These are phyloP conservation scores for Heterochromis multidens DNA, from an alignment of 2,113 vertebrate genomes.

Conservation along the genomic window DNA sequence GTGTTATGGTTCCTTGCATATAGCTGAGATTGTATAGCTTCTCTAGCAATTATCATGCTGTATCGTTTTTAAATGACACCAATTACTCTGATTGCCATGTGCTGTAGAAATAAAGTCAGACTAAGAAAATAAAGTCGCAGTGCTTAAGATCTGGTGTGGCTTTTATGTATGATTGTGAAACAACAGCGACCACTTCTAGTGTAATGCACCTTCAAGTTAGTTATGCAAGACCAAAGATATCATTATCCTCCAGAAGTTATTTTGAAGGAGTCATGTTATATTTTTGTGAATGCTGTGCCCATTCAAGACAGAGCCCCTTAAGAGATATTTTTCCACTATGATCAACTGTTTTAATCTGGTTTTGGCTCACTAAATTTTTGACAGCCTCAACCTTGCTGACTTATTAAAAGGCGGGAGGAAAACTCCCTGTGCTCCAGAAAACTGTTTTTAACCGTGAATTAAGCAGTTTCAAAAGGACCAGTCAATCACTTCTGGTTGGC, in stretches of 20 bases:
- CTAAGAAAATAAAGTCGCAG: too few relatives aligned
- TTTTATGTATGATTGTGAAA: background rate
- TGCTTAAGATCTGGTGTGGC: too few relatives aligned
- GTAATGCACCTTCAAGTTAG: background rate
- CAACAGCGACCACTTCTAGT: background rate
- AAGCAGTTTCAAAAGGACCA: slow-evolving; percentile 66
- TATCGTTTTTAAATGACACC: too few relatives aligned
- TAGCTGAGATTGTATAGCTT: too few relatives aligned
- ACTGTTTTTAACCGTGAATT: slow-evolving; percentile 60
- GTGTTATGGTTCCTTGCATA: background rate
- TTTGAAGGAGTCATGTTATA: background rate
- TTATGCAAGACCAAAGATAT: slow-evolving; percentile 1
- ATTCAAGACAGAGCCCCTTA: slow-evolving; percentile 4
- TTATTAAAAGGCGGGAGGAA: slow-evolving; percentile 51
- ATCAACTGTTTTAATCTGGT: slow-evolving; percentile 55
- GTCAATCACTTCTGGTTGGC: slow-evolving; percentile 69
- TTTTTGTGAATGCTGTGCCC: background rate
- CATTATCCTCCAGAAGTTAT: background rate
- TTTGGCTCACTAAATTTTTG: slow-evolving; percentile 58
- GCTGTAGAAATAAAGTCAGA: too few relatives aligned
- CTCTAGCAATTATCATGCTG: too few relatives aligned
- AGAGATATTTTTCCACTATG: slow-evolving; percentile 43
- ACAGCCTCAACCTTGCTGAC: slow-evolving; percentile 64
- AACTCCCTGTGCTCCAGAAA: slow-evolving; percentile 45
- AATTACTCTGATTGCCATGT: too few relatives aligned